Conservation (phyloP, 2,888 invertebrate genomes). For the Neria commutata region DNA sequence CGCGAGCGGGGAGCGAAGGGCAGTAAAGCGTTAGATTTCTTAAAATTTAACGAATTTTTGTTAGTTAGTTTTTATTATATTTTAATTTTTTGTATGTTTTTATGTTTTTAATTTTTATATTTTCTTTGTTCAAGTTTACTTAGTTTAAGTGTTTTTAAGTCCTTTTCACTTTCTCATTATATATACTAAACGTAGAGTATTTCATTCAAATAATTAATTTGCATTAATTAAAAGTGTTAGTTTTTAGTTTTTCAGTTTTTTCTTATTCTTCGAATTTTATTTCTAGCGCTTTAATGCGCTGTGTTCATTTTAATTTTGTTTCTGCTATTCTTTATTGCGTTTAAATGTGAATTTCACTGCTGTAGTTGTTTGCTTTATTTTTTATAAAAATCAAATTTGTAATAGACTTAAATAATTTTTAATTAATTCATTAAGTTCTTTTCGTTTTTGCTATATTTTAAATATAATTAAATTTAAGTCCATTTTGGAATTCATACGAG, state of each 20-base stretch:
- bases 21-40: conserved; percentile 25
- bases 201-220: too few relatives aligned
- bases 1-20: too few relatives aligned
- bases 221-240: conserved; percentile 24
- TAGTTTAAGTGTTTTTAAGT: conserved; percentile 2
- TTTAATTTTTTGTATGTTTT: conserved; percentile 32
- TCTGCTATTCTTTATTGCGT: conserved; percentile 6
- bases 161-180: not conserved
- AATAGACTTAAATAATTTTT: conserved; percentile 13
- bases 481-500: conserved; percentile 28
- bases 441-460: conserved; percentile 14
- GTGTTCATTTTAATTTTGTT: conserved; percentile 12
- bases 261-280: not conserved
- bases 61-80: not conserved
- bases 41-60: conserved; percentile 19
- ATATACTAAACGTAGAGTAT: too few relatives aligned
- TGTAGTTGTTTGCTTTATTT: too few relatives aligned
- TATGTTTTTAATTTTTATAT: not conserved
- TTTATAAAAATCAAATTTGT: conserved; percentile 8
- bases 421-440: conserved; percentile 4
- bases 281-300: not conserved
- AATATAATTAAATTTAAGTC: conserved; percentile 20
- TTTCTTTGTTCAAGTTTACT: conserved; percentile 5
- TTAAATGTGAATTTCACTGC: too few relatives aligned
- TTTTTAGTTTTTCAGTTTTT: conserved; percentile 16